A percentile compares a stretch with the other conserved stretches of the same genome.
These are phyloP conservation scores for Smutsia temminckii DNA, from an alignment of 2,797 vertebrate species.

Conservation along the genomic window DNA sequence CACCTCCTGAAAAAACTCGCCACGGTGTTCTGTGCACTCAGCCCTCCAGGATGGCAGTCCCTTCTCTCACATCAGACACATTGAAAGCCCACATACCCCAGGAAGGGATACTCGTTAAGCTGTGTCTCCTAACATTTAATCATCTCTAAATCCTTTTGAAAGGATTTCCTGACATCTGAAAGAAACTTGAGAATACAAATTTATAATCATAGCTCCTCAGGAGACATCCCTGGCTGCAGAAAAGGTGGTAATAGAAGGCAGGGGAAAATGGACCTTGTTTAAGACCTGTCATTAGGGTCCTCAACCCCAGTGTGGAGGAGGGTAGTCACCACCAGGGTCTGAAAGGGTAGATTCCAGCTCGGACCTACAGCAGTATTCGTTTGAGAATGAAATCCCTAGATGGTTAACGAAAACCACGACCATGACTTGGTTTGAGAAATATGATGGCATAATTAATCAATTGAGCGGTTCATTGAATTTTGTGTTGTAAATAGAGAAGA, in stretches of 20 bases:
- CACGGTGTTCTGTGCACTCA: background rate
- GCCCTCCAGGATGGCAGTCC: background rate
- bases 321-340: fast-evolving
- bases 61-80: background rate
- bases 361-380: background rate
- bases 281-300: background rate
- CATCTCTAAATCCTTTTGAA: constrained; percentile 52
- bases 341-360: background rate
- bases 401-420: background rate
- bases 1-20: background rate
- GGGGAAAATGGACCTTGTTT: background rate
- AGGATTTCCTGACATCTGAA: constrained; percentile 12
- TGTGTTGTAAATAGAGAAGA: background rate
- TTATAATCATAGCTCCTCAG: background rate
- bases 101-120: constrained; percentile 7
- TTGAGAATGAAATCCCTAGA: background rate
- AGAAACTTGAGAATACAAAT: constrained; percentile 50
- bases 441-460: background rate
- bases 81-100: background rate
- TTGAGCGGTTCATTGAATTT: background rate
- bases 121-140: constrained; percentile 26
- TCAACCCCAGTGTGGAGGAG: background rate
- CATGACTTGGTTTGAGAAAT: background rate
- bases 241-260: background rate
- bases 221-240: background rate